Evolutionary conservation across 2,797 vertebrate genomes (phyloP), one percentile per base, ranked within the genome.

Genomic region (Enteromius mattozi): DNA sequence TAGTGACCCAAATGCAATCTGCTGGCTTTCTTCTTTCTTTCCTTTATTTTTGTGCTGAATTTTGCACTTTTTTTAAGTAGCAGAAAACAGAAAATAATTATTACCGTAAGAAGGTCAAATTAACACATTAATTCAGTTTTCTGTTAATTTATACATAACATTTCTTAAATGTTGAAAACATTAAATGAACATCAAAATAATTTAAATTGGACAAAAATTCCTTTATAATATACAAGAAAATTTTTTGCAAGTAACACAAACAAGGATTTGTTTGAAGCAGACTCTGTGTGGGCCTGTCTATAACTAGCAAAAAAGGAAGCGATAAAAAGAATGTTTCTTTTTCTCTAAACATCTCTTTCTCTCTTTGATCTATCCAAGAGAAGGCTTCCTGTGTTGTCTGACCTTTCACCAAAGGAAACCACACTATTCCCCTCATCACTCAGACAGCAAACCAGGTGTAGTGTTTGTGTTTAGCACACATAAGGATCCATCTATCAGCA

Each of bases 401-500:
- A 90, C 87, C 90, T 91, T 90, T 86, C 65, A 80, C 37, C 33
- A 84, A 77, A 71, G 65, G 40, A 84, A 75, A 82, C 84, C 88
- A 51, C 42, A 19, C 84, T 69, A 87, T 76, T 81, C 74, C 70
- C 81, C 85, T 75, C 87, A 80, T 72, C 17, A 33, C 68, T 83
- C 61, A 83, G 82, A 88, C 86, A 83, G 90, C 92, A 89, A 89
- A 89, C 72, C 37, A 87, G 87, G 80, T 88, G 85, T 56, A 84
- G 86, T 79, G 80, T 85, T 89, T 71, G 79, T 81, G 85, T 79
- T 82, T 40, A 87, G 87, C 86, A 85, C 54, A 49, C 87, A 82
- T 71, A 87, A 87, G 89, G 83, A 87, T 30, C 47, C 78, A 80
- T 90, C 89, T 77, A 85, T 90, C 89, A 86, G 83, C 81, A 82